These are phyloP conservation scores for Leptosomus discolor DNA, from an alignment of 2,113 vertebrate species.

Conservation along the genomic window DNA sequence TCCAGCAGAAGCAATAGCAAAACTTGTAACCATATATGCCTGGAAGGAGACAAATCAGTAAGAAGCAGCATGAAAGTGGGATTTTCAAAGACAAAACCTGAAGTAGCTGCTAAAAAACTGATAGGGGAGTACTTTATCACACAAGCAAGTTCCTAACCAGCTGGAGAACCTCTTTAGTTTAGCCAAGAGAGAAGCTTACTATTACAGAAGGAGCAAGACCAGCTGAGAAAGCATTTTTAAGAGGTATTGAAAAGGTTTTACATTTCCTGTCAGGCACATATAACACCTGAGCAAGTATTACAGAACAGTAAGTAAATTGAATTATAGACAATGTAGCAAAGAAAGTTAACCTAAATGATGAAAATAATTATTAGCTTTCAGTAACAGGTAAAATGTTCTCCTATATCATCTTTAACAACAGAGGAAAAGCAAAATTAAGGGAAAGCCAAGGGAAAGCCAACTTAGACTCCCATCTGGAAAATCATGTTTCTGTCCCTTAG, in stretches of 20 bases:
- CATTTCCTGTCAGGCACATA: background rate
- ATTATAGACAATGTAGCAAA: background rate
- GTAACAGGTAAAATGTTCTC: background rate
- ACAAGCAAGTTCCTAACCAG: background rate
- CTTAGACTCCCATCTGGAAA: background rate
- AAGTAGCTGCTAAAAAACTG: background rate
- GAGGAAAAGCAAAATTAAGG: background rate
- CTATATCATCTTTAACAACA: background rate
- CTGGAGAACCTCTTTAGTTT: background rate
- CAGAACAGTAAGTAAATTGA: background rate
- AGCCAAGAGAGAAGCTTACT: background rate
- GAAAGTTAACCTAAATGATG: background rate
- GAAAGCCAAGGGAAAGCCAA: background rate
- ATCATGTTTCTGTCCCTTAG: background rate
- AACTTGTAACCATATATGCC: background rate
- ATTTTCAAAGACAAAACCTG: background rate
- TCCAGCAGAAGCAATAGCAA: background rate
- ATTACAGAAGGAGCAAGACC: background rate
- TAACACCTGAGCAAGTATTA: background rate
- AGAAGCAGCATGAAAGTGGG: background rate
- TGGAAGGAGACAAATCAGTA: background rate
- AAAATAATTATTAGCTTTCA: background rate
- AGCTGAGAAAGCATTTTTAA: background rate
- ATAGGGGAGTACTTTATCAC: background rate
- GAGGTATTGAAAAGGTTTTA: background rate